Evolutionary conservation across 2,113 vertebrate genomes (phyloP), one percentile per base, ranked within the genome.

Genomic region (Hepsetus odoe): DNA sequence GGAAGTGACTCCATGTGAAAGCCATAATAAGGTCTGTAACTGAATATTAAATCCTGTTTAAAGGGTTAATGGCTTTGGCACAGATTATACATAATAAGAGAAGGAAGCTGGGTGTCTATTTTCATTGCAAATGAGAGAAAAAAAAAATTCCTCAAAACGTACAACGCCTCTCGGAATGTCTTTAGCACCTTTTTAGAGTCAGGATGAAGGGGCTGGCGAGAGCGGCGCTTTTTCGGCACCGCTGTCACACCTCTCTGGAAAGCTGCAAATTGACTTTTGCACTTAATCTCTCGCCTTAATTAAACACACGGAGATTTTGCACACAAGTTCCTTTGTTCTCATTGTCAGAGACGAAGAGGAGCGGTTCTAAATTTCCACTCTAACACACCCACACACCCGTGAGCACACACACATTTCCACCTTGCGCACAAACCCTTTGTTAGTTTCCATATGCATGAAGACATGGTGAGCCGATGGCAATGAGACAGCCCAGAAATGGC

Each of bases 201-300:
- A 44, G 73, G 64, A 76, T 55, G 68, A 68, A 58, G 62, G 38
- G 40, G 66, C 44, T 46, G 30, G 64, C 65, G 78, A 72, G 46
- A 74, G 64, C 82, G 67, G 81, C 84, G 74, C 35, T 84, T 84
- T 86, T 88, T 83, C 79, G 69, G 80, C 65, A 72, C 7, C 61
- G 80, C 81, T 84, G 75, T 62, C 84, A 84, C 84, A 67, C 77
- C 82, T 83, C 85, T 76, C 79, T 80, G 79, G 72, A 73, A 80
- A 88, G 88, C 88, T 90, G 91, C 85, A 91, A 91, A 93, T 91
- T 91, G 90, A 88, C 90, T 91, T 91, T 89, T 90, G 88, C 90
- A 89, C 91, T 90, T 86, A 84, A 89, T 88, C 87, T 91, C 90
- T 88, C 90, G 89, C 87, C 81, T 89, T 91, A 91, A 91, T 93